phyloP scores from a whole-genome alignment of 2,113 vertebrate species.

The Phainopepla nitens region DNA sequence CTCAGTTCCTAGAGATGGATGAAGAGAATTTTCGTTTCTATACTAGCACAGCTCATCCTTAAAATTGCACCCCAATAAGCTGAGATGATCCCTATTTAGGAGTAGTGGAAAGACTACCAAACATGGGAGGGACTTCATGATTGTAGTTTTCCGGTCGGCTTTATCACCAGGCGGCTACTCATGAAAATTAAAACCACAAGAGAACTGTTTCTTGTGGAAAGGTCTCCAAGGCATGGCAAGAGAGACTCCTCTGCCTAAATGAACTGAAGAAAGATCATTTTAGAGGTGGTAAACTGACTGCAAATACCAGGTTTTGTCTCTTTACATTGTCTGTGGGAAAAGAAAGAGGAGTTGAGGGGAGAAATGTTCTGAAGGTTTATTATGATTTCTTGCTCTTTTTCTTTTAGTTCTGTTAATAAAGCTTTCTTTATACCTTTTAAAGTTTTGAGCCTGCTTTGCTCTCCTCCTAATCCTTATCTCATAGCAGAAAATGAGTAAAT shows the following conservation, averaged over 20 bases:
- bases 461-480: too few species aligned
- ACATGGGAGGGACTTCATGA: fast-evolving
- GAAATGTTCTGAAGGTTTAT: too few species aligned
- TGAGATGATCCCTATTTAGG: neutral
- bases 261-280: neutral
- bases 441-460: too few species aligned
- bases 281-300: neutral
- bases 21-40: neutral
- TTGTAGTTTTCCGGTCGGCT: neutral
- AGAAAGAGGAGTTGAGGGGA: too few species aligned
- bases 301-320: too few species aligned
- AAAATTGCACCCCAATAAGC: neutral
- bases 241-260: neutral
- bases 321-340: too few species aligned
- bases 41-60: neutral
- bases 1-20: neutral
- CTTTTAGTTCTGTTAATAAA: too few species aligned
- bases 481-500: too few species aligned
- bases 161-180: too few species aligned
- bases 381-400: too few species aligned
- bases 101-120: neutral
- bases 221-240: neutral
- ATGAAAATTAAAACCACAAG: neutral
- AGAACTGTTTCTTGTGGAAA: neutral
- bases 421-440: too few species aligned